Conservation (phyloP, 2,113 vertebrate species). For the Forbesichthys agassizii region DNA sequence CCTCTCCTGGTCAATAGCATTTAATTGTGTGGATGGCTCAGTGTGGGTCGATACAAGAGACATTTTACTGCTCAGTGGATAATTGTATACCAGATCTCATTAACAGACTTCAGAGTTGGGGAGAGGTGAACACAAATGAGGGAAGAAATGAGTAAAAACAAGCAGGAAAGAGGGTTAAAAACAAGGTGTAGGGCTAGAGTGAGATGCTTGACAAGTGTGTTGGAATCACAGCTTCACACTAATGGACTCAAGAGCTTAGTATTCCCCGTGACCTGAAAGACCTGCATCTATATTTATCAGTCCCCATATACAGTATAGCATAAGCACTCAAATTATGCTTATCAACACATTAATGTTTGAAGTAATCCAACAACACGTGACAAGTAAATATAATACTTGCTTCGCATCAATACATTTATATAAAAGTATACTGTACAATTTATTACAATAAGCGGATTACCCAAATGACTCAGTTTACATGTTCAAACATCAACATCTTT, state of each 20-base stretch:
- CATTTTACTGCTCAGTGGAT: slow-evolving; percentile 39
- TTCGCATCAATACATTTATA: slow-evolving; percentile 92
- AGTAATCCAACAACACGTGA: neutral
- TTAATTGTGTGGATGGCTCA: slow-evolving; percentile 49
- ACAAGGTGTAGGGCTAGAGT: slow-evolving; percentile 6
- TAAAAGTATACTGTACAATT: slow-evolving; percentile 97
- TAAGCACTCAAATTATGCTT: too few relatives aligned
- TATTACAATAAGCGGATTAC: slow-evolving; percentile 87
- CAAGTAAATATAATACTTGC: neutral
- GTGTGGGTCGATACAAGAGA: slow-evolving; percentile 48
- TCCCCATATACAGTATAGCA: too few relatives aligned
- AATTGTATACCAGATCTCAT: slow-evolving; percentile 68
- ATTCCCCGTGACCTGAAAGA: too few relatives aligned
- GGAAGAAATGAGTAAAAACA: neutral
- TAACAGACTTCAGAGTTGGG: slow-evolving; percentile 34
- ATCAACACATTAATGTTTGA: too few relatives aligned
- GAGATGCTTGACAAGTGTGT: neutral
- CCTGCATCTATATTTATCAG: too few relatives aligned
- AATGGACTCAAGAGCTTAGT: too few relatives aligned
- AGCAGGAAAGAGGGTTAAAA: slow-evolving; percentile 1
- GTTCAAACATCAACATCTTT: slow-evolving; percentile 45
- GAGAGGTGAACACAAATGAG: neutral
- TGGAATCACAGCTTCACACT: slow-evolving; percentile 9
- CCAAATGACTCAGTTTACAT: slow-evolving; percentile 62
- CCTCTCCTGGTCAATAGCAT: slow-evolving; percentile 46